A percentile compares a stretch with the other conserved stretches of the same genome.
Evolutionary conservation across 1,140 invertebrate genomes (phyloP).

Genomic region (Bemisia tabaci): DNA sequence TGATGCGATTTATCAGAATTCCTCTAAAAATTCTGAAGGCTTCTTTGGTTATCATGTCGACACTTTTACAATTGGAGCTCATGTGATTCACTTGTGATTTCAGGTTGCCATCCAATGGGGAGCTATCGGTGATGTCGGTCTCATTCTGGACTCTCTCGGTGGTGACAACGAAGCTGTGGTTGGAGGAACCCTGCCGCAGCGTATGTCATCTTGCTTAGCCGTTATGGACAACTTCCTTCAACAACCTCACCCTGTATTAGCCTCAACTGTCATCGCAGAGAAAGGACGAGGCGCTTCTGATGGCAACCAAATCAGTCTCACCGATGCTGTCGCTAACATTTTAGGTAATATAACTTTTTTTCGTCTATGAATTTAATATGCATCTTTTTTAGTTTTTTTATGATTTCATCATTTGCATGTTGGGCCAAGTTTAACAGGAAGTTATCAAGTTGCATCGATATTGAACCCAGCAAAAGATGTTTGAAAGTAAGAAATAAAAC

Average conservation of each 20-base stretch:
- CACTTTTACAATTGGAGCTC: too few species aligned
- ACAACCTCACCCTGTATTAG: slow-evolving; percentile 69
- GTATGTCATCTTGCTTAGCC: slow-evolving; percentile 73
- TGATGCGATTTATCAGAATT: too few species aligned
- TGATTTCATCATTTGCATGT: too few species aligned
- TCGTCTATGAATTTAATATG: background rate
- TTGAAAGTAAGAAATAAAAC: too few species aligned
- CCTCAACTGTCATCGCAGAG: slow-evolving; percentile 64
- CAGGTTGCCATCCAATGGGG: slow-evolving; percentile 90
- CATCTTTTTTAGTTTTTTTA: background rate
- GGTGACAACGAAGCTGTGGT: slow-evolving; percentile 73
- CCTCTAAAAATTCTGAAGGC: too few species aligned
- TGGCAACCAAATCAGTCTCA: slow-evolving; percentile 40
- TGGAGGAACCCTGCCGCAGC: slow-evolving; percentile 83
- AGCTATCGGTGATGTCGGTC: slow-evolving; percentile 90
- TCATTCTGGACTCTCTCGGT: slow-evolving; percentile 74
- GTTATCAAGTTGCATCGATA: too few species aligned
- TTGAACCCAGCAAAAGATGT: too few species aligned
- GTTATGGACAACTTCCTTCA: slow-evolving; percentile 80
- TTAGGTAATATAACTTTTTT: too few species aligned
- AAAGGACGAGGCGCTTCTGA: slow-evolving; percentile 40
- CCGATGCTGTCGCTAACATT: slow-evolving; percentile 68
- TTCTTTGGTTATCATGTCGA: too few species aligned
- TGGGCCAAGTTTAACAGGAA: too few species aligned
- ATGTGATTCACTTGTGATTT: slow-evolving; percentile 12